These are phyloP conservation scores for Ypsolopha scabrella DNA, from an alignment of 2,888 invertebrate species.

Conservation along the genomic window DNA sequence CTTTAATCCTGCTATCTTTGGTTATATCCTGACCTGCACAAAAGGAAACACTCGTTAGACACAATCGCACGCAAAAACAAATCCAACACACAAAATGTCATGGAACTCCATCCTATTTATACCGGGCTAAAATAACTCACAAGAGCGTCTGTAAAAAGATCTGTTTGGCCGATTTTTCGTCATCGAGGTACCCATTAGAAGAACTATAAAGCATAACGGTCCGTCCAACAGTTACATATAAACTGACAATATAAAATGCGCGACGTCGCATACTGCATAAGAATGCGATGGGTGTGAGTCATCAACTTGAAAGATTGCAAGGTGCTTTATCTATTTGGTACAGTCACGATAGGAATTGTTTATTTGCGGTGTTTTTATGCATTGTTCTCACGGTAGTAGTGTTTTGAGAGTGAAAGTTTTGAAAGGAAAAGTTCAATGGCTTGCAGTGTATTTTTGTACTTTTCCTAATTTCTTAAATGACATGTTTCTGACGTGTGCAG, in stretches of 20 bases:
- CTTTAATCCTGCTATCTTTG: slow-evolving; percentile 64
- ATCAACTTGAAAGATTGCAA: slow-evolving; percentile 29
- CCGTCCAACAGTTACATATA: slow-evolving; percentile 17
- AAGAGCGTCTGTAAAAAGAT: slow-evolving; percentile 37
- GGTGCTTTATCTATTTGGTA: slow-evolving; percentile 44
- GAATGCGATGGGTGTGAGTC: slow-evolving; percentile 24
- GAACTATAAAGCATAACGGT: slow-evolving; percentile 31
- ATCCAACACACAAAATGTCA: neutral
- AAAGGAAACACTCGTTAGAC: slow-evolving; percentile 20
- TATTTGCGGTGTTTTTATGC: no score
- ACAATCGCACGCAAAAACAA: neutral
- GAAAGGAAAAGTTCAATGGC: no score
- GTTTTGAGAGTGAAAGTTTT: no score
- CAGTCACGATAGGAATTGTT: no score
- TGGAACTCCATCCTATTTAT: slow-evolving; percentile 10
- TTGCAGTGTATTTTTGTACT: no score
- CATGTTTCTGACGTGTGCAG: no score
- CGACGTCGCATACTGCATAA: slow-evolving; percentile 8
- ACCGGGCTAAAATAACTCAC: slow-evolving; percentile 43
- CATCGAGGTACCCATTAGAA: slow-evolving; percentile 48
- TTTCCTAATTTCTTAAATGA: no score
- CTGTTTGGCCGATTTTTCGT: slow-evolving; percentile 34
- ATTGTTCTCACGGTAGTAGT: no score
- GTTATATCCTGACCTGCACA: slow-evolving; percentile 62
- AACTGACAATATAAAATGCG: slow-evolving; percentile 22